Conservation (phyloP, 2,113 vertebrate genomes). For the Pimephales promelas region DNA sequence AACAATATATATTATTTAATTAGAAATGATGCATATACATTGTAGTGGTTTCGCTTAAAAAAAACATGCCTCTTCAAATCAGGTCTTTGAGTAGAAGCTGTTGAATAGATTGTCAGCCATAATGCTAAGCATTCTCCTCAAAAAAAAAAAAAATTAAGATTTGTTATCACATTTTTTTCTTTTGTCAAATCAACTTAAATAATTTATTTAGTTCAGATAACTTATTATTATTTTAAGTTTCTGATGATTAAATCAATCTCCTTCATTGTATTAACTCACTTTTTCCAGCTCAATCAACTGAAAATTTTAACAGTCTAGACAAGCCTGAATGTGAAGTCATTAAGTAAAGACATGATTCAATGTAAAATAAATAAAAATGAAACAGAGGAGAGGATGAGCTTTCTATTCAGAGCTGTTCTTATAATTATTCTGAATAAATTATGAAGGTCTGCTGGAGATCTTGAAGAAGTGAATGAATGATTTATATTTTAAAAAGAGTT, state of each 20-base stretch:
- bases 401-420: neutral
- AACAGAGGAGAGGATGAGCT: neutral
- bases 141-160: too few relatives aligned
- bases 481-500: conserved; percentile 2
- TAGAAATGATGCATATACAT: conserved; percentile 51
- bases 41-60: conserved; percentile 53
- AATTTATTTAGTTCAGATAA: too few relatives aligned
- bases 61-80: neutral
- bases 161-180: too few relatives aligned
- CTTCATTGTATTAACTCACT: too few relatives aligned
- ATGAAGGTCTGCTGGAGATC: neutral
- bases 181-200: too few relatives aligned
- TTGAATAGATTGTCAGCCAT: conserved; percentile 54
- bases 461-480: neutral
- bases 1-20: conserved; percentile 57
- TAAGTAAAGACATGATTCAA: conserved; percentile 27
- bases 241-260: too few relatives aligned
- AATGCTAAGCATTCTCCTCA: conserved; percentile 17
- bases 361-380: conserved; percentile 10
- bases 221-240: too few relatives aligned
- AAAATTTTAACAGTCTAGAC: too few relatives aligned
- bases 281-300: too few relatives aligned
- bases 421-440: neutral
- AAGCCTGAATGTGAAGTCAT: conserved; percentile 4
- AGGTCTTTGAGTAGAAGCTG: conserved; percentile 29